phyloP scores from a whole-genome alignment of 1,140 invertebrate genomes.

The Camponotus floridanus region DNA sequence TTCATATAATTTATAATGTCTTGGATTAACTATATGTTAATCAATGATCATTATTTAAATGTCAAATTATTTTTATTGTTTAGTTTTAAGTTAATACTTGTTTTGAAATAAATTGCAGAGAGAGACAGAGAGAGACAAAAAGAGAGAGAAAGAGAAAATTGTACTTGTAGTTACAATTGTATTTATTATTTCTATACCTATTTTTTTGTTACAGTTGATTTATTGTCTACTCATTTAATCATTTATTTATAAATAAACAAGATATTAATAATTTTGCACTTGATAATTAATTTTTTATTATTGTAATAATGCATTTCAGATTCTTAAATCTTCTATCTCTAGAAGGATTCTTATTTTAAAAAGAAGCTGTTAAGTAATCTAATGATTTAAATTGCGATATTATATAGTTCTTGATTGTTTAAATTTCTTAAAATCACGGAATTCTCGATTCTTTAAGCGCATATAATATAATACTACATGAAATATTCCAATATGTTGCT shows the following conservation, averaged over 20 bases:
- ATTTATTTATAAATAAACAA: conserved; percentile 22
- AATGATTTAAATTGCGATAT: neutral
- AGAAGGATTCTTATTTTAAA: neutral
- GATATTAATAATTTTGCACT: neutral
- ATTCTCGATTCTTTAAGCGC: neutral
- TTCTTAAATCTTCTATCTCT: neutral
- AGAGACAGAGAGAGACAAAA: neutral
- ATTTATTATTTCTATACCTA: conserved; percentile 12
- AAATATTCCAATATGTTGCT: neutral
- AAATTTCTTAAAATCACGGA: too few relatives aligned
- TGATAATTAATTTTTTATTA: neutral
- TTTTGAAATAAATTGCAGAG: neutral
- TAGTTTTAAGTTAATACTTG: neutral
- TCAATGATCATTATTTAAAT: conserved; percentile 17
- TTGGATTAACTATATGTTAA: neutral
- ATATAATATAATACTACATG: neutral
- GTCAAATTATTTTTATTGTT: neutral
- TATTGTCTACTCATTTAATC: neutral
- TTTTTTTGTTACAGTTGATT: neutral
- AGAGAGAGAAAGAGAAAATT: neutral
- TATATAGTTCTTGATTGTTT: neutral
- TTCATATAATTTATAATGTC: neutral
- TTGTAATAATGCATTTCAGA: neutral
- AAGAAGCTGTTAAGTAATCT: neutral
- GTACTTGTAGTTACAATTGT: neutral